Conservation (phyloP, 2,797 vertebrate species). For the Apodemus agrarius region DNA sequence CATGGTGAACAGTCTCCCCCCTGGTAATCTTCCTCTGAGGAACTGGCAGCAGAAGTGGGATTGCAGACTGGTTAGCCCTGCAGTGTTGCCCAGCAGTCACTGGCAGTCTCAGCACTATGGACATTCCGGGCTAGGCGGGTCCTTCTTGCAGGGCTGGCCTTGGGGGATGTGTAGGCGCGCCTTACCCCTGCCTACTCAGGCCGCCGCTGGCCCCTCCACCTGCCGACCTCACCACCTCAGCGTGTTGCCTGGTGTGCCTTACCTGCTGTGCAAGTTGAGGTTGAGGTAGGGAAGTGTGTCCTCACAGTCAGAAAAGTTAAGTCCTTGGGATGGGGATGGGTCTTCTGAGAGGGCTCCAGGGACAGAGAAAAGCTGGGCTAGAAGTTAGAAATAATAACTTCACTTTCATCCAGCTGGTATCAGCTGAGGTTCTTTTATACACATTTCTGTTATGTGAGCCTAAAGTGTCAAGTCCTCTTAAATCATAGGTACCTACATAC, state of each 20-base stretch:
- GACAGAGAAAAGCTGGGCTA: not conserved
- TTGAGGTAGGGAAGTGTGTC: not conserved
- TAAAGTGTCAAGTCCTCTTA: not conserved
- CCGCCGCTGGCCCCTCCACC: not conserved
- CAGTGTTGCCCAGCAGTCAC: not conserved
- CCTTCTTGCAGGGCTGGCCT: not conserved
- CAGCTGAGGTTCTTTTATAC: not conserved
- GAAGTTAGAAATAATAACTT: not conserved
- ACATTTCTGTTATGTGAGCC: not conserved
- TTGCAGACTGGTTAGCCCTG: not conserved
- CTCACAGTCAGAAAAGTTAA: slow-evolving; percentile 7
- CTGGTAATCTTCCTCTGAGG: not conserved
- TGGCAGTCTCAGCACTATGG: not conserved
- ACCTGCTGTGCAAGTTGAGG: not conserved
- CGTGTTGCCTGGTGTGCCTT: not conserved
- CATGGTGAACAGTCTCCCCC: not conserved
- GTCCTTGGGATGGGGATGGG: not conserved
- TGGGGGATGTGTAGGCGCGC: not conserved
- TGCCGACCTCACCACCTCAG: not conserved
- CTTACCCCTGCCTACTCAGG: not conserved
- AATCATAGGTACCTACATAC: not conserved
- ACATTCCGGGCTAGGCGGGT: no score
- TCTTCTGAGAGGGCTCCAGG: not conserved
- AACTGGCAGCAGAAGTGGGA: not conserved
- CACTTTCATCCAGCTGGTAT: not conserved